Conservation (phyloP, 2,797 vertebrate genomes). For the Rhynchotus rufescens region DNA sequence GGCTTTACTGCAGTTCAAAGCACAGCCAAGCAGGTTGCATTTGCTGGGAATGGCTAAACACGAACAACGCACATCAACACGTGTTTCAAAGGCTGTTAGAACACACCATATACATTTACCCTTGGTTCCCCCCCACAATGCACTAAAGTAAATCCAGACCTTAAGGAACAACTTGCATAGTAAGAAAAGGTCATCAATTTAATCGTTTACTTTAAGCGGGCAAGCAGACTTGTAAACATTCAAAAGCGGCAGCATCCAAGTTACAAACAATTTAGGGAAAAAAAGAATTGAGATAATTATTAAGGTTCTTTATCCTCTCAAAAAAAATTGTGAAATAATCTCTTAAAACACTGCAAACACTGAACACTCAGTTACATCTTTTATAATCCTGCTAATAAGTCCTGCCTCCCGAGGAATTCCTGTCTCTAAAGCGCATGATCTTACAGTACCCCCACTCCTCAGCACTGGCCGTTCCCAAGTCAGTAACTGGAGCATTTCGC, state of each 20-base stretch:
- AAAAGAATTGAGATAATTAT: conserved; percentile 75
- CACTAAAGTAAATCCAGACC: conserved; percentile 75
- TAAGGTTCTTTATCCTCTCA: conserved; percentile 72
- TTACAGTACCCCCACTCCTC: conserved; percentile 46
- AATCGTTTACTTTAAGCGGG: conserved; percentile 85
- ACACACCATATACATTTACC: neutral
- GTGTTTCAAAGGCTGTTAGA: conserved; percentile 39
- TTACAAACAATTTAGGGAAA: conserved; percentile 83
- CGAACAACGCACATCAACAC: neutral
- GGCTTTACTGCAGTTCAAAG: conserved; percentile 29
- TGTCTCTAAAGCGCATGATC: conserved; percentile 71
- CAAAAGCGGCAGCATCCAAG: conserved; percentile 85
- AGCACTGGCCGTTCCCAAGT: conserved; percentile 63
- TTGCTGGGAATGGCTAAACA: neutral
- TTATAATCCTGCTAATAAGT: conserved; percentile 67
- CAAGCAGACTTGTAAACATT: conserved; percentile 86
- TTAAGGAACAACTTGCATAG: conserved; percentile 76
- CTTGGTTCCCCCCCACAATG: neutral
- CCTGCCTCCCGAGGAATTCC: conserved; percentile 65
- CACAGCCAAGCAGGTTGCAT: conserved; percentile 12
- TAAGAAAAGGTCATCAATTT: conserved; percentile 84
- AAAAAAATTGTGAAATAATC: conserved; percentile 72
- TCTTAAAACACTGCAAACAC: conserved; percentile 81
- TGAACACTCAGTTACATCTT: conserved; percentile 70
- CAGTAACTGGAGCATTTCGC: conserved; percentile 10